Evolutionary conservation across 2,797 vertebrate species (phyloP), one percentile per base, ranked within the genome.

Genomic region (Cyclura pinguis): DNA sequence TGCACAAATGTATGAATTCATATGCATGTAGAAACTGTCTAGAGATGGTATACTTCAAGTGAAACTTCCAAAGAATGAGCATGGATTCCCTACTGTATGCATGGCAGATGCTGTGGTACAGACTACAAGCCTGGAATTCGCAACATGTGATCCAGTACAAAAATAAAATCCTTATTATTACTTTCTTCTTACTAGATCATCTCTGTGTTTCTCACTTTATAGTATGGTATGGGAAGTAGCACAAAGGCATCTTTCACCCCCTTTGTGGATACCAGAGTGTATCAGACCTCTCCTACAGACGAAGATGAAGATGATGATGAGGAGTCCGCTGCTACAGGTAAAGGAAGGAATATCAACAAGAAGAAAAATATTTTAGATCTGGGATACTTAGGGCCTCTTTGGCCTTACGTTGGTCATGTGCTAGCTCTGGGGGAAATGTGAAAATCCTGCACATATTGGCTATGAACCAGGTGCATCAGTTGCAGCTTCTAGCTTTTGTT

Each of bases 221-320:
- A 99, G 99, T 99, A 98, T 4, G 98, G 98, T 76, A 97, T 98
- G 96, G 98, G 98, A 85, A 97, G 98, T 55, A 98, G 98, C 95
- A 99, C 98, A 95, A 99, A 99, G 97, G 97, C 99, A 80, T 99
- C 99, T 93, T 99, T 99, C 96, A 98, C 99, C 0, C 98, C 99
- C 0, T 99, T 99, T 87, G 98, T 99, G 89, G 99, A 99, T 94
- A 98, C 98, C 29, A 98, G 99, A 95, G 99, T 99, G 29, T 99
- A 99, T 94, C 99, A 99, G 95, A 99, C 98, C 0, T 99, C 99
- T 0, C 99, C 99, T n/a, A 99, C 98, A 0, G 99, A 99, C 4
- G 98, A 99, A 35, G 98, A 99, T 4, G 98, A 98, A 94, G 98
- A 98, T 91, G 97, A 97, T 83, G 98, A 98, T 0, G 98, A 98